Percentiles rank a stretch among this genome's conserved stretches.
These are phyloP conservation scores for Calliphora vicina DNA, from an alignment of 1,140 invertebrate genomes.

Conservation along the genomic window DNA sequence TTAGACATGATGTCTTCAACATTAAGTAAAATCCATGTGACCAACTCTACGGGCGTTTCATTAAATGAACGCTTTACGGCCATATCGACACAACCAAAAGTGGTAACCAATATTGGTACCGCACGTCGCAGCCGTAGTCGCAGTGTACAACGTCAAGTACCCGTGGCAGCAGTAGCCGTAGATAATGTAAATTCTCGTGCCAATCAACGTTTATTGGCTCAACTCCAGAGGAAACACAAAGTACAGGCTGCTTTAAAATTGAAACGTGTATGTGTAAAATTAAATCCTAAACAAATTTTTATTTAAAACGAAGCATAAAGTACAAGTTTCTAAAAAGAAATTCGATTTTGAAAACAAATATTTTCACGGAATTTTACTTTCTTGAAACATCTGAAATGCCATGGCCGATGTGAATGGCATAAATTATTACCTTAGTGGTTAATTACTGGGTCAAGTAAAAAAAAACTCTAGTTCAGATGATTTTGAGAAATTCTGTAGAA, in stretches of 20 bases:
- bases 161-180: slow-evolving; percentile 13
- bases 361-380: slow-evolving; percentile 7
- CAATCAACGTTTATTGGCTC: slow-evolving; percentile 56
- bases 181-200: slow-evolving; percentile 45
- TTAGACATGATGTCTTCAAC: slow-evolving; percentile 36
- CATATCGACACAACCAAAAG: slow-evolving; percentile 44
- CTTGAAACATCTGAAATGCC: neutral
- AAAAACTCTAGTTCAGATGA: neutral
- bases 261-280: slow-evolving; percentile 59
- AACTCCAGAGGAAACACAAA: slow-evolving; percentile 58
- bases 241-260: slow-evolving; percentile 58
- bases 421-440: no score
- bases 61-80: slow-evolving; percentile 60
- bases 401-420: neutral
- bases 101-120: slow-evolving; percentile 35
- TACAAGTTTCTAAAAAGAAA: slow-evolving; percentile 26
- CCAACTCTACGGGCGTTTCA: slow-evolving; percentile 52
- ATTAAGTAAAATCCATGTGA: slow-evolving; percentile 43
- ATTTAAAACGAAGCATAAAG: no score
- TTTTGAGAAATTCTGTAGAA: neutral
- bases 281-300: neutral
- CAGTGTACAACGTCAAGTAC: slow-evolving; percentile 48
- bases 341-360: neutral
- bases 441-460: neutral
- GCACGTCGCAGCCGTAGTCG: slow-evolving; percentile 39